Evolutionary conservation across 2,113 vertebrate species (phyloP).

Genomic region (Accipiter cooperii): DNA sequence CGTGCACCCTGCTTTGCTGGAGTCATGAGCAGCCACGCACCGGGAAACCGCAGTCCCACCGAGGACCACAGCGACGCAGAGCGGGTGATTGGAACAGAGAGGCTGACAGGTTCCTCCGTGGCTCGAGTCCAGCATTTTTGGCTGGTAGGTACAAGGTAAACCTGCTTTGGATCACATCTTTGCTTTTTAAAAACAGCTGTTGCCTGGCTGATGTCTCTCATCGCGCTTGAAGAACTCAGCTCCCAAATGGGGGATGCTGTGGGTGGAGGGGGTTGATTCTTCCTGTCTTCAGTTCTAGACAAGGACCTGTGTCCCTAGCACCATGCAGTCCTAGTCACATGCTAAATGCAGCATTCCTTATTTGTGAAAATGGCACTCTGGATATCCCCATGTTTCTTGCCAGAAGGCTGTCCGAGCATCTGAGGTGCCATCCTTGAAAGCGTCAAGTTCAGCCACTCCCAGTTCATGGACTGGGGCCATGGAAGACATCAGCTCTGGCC

Average conservation of each 20-base stretch:
- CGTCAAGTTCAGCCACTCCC: neutral
- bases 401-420: neutral
- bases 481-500: neutral
- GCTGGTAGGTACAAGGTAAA: neutral
- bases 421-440: neutral
- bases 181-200: neutral
- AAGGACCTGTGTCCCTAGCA: neutral
- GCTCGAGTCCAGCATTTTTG: neutral
- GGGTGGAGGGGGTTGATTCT: neutral
- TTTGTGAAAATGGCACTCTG: neutral
- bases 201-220: neutral
- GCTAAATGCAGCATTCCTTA: neutral
- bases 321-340: neutral
- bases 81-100: neutral
- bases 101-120: neutral
- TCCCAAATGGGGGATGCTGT: neutral
- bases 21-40: neutral
- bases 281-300: neutral
- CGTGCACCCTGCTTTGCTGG: neutral
- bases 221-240: neutral
- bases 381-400: neutral
- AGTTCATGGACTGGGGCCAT: neutral
- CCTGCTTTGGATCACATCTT: neutral
- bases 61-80: fast-evolving
- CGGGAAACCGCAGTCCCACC: fast-evolving